Conservation (phyloP, 2,113 vertebrate genomes). For the Arizona elegans region DNA sequence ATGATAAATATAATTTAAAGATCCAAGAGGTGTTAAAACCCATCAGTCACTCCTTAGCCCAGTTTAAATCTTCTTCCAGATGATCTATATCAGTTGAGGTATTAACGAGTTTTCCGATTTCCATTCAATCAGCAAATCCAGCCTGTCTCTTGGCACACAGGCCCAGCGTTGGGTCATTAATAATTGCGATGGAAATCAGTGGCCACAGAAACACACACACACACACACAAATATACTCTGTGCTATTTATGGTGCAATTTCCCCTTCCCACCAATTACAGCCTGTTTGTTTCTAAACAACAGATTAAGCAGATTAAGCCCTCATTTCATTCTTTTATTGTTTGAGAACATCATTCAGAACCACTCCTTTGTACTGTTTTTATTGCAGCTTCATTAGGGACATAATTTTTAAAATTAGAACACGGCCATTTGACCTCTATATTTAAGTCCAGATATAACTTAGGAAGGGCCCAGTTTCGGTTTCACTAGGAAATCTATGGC, state of each 20-base stretch:
- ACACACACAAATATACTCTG: accelerated
- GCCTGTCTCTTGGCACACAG: background rate
- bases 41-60: background rate
- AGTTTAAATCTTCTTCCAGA: constrained; percentile 23
- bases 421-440: background rate
- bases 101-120: constrained; percentile 44
- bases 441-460: background rate
- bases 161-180: background rate
- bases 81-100: background rate
- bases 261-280: accelerated
- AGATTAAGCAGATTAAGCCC: background rate
- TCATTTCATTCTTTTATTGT: background rate
- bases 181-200: background rate
- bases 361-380: background rate
- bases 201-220: background rate
- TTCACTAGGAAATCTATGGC: background rate
- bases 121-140: constrained; percentile 43
- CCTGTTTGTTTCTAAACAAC: background rate
- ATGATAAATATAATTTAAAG: constrained; percentile 9
- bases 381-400: background rate
- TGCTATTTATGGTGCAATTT: accelerated
- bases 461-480: background rate
- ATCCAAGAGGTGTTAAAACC: background rate
- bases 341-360: background rate
- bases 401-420: background rate